Conservation (phyloP, 2,797 vertebrate species). For the Oreonectes daqikongensis region DNA sequence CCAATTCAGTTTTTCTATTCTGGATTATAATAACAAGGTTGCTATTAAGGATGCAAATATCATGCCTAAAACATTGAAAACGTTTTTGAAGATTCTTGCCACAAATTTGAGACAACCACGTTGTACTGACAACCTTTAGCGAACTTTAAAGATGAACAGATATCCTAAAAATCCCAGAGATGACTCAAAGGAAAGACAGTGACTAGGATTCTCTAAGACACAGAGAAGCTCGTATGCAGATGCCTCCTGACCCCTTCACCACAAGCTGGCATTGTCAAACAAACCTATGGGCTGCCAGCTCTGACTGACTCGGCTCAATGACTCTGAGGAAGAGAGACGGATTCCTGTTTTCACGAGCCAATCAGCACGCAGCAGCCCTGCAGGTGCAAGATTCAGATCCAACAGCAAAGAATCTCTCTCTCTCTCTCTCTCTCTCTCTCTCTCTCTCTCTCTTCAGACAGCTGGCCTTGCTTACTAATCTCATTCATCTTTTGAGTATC, state of each 20-base stretch:
- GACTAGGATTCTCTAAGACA: slow-evolving; percentile 17
- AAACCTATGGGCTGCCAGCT: slow-evolving; percentile 59
- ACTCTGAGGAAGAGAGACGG: slow-evolving; percentile 57
- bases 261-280: slow-evolving; percentile 71
- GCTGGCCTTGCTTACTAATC: slow-evolving; percentile 9
- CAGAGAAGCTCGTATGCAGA: slow-evolving; percentile 51
- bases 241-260: slow-evolving; percentile 56
- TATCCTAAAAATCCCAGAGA: not conserved
- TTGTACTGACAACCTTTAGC: too few relatives aligned
- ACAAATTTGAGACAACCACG: too few relatives aligned
- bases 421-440: slow-evolving; percentile 31
- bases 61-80: not conserved
- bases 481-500: not conserved
- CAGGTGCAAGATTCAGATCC: slow-evolving; percentile 52
- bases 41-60: not conserved
- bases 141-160: not conserved
- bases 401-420: slow-evolving; percentile 34
- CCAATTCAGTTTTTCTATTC: not conserved
- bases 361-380: slow-evolving; percentile 41
- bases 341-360: slow-evolving; percentile 64
- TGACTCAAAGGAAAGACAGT: slow-evolving; percentile 37
- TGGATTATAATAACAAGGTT: not conserved
- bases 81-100: too few relatives aligned
- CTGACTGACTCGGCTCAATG: slow-evolving; percentile 65
- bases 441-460: slow-evolving; percentile 37